Base-by-base conservation (phyloP, 2,113 vertebrate genomes). In the Astur gentilis region DNA sequence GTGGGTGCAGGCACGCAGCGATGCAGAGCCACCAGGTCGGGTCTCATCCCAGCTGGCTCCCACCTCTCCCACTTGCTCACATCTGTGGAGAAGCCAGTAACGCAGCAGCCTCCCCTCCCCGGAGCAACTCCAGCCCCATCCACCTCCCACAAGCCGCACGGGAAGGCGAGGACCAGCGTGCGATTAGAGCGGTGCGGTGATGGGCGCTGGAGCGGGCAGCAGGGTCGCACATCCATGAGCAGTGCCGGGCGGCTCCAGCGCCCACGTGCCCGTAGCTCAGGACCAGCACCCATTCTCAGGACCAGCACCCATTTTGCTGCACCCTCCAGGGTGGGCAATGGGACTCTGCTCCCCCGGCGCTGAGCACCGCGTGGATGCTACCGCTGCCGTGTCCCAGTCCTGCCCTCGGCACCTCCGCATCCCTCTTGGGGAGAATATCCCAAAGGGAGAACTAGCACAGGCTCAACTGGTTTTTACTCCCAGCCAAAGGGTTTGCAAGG, bases 121-220 rank as follows among this genome's bases (percentile, higher is more conserved):
- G 1, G 21, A 47, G 42, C 81, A 26, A 34, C 61, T 31, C 9
- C 73, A 49, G 75, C n/a, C 65, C 22, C 45, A 54, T 31, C 21
- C 2, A 1, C 36, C 36, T 18, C 16, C 7, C 4, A 18, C 34
- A 4, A 4, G 38, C 0, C 4, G 0, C 52, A 21, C 0, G 0
- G 32, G 32, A 52, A 50, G 38, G 26, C 5, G 2, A 44, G 32
- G 3, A 7, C 54, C 45, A 5, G 55, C 1, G 9, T 8, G 44
- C 2, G 38, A 21, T 36, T 11, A 16, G 38, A 52, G 38, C 22
- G 27, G 61, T 2, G 2, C 2, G 1, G 64, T 9, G 47, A 16
- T 1, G 52, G 62, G 36, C 34, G 52, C 61, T 29, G 20, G 9
- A 36, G 73, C 3, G 2, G 27, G 38, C 75, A 54, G 32, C 34